Evolutionary conservation across 2,797 vertebrate genomes (phyloP), one percentile per base, ranked within the genome.

Genomic region (Enteromius unitaeniatus): DNA sequence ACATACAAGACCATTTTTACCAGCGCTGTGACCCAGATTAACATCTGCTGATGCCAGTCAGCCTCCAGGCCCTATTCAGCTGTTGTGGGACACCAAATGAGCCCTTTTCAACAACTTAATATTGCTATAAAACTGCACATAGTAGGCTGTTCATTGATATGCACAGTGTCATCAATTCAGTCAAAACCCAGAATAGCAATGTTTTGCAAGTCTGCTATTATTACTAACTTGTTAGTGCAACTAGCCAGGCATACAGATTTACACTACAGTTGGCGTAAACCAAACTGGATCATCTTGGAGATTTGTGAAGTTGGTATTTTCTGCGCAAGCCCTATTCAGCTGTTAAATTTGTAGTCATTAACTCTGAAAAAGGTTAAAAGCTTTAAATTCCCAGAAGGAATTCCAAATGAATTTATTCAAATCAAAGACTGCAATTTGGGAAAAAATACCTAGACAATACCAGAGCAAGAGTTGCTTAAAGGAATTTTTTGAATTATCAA

Each of bases 11-110:
- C 42, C 60, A 10, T 64, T 82, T 82, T 6, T 51, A 65, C 28
- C 42, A 49, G 34, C 5, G 9, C 15, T 28, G 23, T 68, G 47
- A 76, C 81, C 45, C 45, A 75, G 81, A 75, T 67, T 82, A 82
- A 76, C 47, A 82, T 76, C 42, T 82, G 72, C 14, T 82, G 15
- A 51, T 42, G 60, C 31, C 31, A 67, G 58, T 67, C 47, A 75
- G 72, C 72, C 47, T 82, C 72, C 72, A 82, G 72, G 47, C 34
- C 10, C 6, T 67, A 53, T 53, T 69, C n/a, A 23, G n/a, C 28
- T 67, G 31, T 31, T 65, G 31, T 72, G 70, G 79, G 67, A 31
- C 23, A 42, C 51, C 7, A 47, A 51, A 23, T 64, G 62, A 75
- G 15, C 51, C 70, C 6, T 64, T 64, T 81, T 47, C 6, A 14